Evolutionary conservation across 1,140 invertebrate genomes (phyloP), one percentile per base, ranked within the genome.

Genomic region (Aplysia californica): DNA sequence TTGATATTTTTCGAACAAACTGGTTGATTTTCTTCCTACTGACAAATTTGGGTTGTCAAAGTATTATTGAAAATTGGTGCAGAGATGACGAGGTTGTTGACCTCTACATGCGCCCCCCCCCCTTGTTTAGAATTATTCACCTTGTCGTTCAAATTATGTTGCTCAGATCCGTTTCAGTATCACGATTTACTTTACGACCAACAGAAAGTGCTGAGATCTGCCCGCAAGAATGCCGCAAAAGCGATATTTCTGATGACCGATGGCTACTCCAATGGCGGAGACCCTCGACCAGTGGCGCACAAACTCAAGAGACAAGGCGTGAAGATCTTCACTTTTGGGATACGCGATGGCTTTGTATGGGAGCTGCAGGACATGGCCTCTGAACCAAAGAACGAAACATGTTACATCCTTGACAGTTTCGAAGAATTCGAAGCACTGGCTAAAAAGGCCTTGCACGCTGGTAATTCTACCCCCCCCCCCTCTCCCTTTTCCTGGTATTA

Each of bases 261-360:
- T 84, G 94, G 94, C 10, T 95, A 93, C 84, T 94, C 93, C 29
- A 95, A 94, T 84, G 93, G 93, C 0, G 93, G 93, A 0, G 92
- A 94, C 89, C 94, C 94, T 0, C 83, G 92, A 44, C 91, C 92
- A 5, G 89, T 91, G 0, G 93, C 93, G 0, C 87, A 89, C 41
- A 82, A 89, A 21, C 84, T 94, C 0, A 91, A 92, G 76, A 81
- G 90, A 29, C 74, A 89, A 4, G 92, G 92, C 4, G 85, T 88
- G 2, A 87, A 86, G 58, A 92, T 95, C 64, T 94, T 94, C 80
- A 94, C 94, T 1, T 93, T 94, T 83, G 94, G 94, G 6, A 94
- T 94, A 55, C 87, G 90, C 38, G 93, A 93, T 80, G 94, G 94
- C 21, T 94, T 94, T 80, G 91, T 93, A 18, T 79, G 85, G 72